Percentiles rank a stretch among this genome's conserved stretches.
These are phyloP conservation scores for Oscheius sp. DNA, from an alignment of 2,888 invertebrate genomes.

Conservation along the genomic window DNA sequence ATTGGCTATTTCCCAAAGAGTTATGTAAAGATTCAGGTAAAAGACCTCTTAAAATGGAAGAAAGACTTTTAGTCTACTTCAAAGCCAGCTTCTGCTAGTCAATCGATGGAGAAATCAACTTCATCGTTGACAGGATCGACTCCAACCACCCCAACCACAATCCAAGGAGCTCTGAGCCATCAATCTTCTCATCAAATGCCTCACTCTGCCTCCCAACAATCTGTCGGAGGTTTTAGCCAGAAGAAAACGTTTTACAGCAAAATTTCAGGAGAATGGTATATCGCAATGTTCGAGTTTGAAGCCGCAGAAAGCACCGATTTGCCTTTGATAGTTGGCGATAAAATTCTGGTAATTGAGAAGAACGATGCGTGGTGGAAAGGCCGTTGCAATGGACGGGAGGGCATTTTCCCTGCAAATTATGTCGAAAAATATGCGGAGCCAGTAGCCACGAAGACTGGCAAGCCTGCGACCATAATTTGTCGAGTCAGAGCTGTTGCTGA, in stretches of 20 bases:
- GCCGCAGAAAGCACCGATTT: conserved; percentile 90
- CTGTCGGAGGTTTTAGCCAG: background rate
- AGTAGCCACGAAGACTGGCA: background rate
- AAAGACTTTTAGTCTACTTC: conserved; percentile 1
- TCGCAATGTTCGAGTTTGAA: conserved; percentile 88
- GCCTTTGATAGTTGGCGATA: conserved; percentile 53
- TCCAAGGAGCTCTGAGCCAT: conserved; percentile 1
- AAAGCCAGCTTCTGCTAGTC: conserved; percentile 6
- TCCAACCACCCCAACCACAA: conserved; percentile 12
- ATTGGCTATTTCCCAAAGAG: conserved; percentile 71
- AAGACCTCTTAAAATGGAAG: background rate
- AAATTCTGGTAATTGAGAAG: conserved; percentile 49
- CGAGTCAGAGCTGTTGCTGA: conserved; percentile 46
- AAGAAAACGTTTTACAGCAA: background rate
- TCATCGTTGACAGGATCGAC: background rate
- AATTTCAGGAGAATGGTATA: conserved; percentile 74
- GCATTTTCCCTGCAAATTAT: conserved; percentile 97
- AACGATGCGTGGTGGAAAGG: conserved; percentile 99
- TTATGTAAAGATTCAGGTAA: conserved; percentile 60
- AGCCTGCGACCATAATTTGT: conserved; percentile 21
- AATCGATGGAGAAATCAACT: conserved; percentile 20
- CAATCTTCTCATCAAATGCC: conserved; percentile 6
- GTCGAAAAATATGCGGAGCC: conserved; percentile 72
- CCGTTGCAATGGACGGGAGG: conserved; percentile 79
- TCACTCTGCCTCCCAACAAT: conserved; percentile 15